A percentile compares a stretch with the other conserved stretches of the same genome.
Evolutionary conservation across 30 jellyfish, hydroid and myxozoan genomes (phyloP).

Genomic region (Hydra vulgaris): DNA sequence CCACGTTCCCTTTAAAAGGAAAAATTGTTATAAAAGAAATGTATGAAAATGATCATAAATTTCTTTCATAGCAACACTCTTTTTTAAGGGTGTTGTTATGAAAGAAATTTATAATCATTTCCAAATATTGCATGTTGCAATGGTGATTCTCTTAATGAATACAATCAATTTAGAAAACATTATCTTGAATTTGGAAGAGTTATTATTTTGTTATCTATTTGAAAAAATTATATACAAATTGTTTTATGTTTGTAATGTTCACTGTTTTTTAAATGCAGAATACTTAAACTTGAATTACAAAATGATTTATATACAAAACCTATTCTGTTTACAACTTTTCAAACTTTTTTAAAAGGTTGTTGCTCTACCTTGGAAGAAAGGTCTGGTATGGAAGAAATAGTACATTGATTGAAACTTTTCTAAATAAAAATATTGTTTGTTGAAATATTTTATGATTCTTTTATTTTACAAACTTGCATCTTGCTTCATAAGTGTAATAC

Average conservation of each 20-base stretch:
- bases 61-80: conserved; percentile 31
- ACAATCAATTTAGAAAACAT: conserved; percentile 10
- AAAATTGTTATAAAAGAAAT: conserved; percentile 29
- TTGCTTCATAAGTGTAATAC: not conserved
- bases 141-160: conserved; percentile 19
- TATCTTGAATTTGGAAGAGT: conserved; percentile 19
- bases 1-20: conserved; percentile 32
- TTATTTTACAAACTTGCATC: not conserved
- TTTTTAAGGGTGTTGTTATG: conserved; percentile 25
- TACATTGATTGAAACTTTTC: not conserved
- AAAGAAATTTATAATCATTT: conserved; percentile 19
- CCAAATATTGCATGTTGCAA: conserved; percentile 22
- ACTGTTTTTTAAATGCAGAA: not conserved
- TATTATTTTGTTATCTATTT: conserved; percentile 18
- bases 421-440: not conserved
- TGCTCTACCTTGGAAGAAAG: not conserved
- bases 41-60: conserved; percentile 39
- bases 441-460: not conserved
- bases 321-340: not conserved
- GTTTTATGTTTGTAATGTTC: conserved; percentile 28
- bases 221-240: conserved; percentile 19
- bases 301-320: not conserved
- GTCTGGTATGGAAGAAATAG: not conserved
- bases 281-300: not conserved
- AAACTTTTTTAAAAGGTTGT: not conserved